These are phyloP conservation scores for Avahi laniger DNA, from an alignment of 2,797 vertebrate species.

Conservation along the genomic window DNA sequence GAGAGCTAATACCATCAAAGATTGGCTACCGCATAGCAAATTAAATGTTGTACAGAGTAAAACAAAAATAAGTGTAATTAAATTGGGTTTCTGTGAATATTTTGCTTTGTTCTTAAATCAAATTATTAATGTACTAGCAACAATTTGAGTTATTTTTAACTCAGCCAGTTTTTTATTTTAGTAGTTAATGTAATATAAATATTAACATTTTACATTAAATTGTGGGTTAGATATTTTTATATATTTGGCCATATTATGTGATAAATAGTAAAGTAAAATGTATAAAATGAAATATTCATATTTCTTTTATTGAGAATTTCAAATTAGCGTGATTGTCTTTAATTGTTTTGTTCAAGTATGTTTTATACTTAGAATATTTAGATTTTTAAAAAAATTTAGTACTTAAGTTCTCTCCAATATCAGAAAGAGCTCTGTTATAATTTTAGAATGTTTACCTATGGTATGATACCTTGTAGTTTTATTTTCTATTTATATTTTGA, in stretches of 20 bases:
- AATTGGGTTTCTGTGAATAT: background rate
- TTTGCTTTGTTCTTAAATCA: background rate
- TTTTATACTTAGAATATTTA: background rate
- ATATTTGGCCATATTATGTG: background rate
- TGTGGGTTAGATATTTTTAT: background rate
- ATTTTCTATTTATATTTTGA: background rate
- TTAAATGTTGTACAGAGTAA: background rate
- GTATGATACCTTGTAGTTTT: background rate
- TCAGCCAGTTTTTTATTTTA: background rate
- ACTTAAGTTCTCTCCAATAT: background rate
- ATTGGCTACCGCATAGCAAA: background rate
- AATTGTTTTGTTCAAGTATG: background rate
- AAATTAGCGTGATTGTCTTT: background rate
- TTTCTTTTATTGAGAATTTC: background rate
- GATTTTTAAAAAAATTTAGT: background rate
- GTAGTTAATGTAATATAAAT: background rate
- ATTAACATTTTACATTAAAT: background rate
- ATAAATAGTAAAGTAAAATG: background rate
- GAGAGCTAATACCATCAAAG: too few relatives aligned
- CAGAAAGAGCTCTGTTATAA: background rate
- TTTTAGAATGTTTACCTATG: background rate
- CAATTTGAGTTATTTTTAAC: background rate
- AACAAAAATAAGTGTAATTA: background rate
- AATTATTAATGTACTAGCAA: background rate
- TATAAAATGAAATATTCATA: background rate